These are phyloP conservation scores for Ammodytes marinus DNA, from an alignment of 2,113 vertebrate species.

Conservation along the genomic window DNA sequence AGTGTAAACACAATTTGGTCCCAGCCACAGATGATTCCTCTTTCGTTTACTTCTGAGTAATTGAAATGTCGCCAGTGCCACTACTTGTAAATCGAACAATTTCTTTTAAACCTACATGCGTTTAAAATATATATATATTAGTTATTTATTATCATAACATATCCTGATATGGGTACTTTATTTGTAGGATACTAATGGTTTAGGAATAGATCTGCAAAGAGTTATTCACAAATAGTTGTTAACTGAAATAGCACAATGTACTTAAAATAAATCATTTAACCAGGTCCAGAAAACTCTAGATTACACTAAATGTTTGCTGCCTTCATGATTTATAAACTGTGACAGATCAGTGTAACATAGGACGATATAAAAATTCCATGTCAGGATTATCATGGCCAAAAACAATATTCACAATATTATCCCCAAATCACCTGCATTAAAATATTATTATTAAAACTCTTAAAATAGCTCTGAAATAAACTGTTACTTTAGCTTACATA, in stretches of 20 bases:
- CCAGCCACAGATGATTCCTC: background rate
- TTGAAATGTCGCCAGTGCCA: background rate
- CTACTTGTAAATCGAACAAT: background rate
- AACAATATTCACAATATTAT: too few species aligned
- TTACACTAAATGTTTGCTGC: background rate
- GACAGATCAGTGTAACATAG: background rate
- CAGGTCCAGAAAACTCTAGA: background rate
- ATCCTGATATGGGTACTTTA: background rate
- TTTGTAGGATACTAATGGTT: background rate
- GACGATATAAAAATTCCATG: too few species aligned
- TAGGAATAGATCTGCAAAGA: background rate
- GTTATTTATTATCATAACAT: too few species aligned
- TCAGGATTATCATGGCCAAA: background rate
- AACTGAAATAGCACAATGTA: too few species aligned
- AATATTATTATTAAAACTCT: too few species aligned
- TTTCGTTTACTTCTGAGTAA: too few species aligned
- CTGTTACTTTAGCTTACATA: too few species aligned
- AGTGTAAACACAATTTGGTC: conserved; percentile 37
- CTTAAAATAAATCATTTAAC: background rate
- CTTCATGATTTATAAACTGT: background rate
- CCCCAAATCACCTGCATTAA: too few species aligned
- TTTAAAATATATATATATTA: too few species aligned
- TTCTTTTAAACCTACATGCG: too few species aligned
- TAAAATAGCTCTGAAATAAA: too few species aligned
- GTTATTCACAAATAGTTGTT: background rate